Evolutionary conservation across 2,797 vertebrate genomes (phyloP), one percentile per base, ranked within the genome.

Genomic region (Pogoniulus pusillus): DNA sequence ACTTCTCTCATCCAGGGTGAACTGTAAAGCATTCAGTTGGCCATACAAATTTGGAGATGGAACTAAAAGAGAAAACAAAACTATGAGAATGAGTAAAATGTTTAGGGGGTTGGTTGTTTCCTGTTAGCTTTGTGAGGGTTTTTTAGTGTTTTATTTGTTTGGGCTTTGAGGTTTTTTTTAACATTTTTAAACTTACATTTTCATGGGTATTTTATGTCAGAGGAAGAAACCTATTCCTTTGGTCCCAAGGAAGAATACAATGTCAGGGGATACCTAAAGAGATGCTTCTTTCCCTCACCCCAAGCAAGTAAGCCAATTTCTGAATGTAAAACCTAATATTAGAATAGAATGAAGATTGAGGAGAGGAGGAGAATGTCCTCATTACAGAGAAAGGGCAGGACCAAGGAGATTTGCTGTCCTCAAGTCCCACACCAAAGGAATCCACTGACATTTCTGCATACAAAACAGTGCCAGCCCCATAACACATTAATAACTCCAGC

Each of bases 1-100:
- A 97, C 99, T 99, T 95, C 98, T 98, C 35, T 98, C 97, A 96
- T 99, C 99, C 97, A 99, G 95, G 41, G 99, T 98, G 90, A 99
- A 98, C 95, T 99, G 99, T 74, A 99, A 98, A 34, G 99, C 99
- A 82, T 99, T 99, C 93, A 99, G 97, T 96, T 99, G 99, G 82
- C 97, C 98, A 64, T 99, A 99, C 35, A 99, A 98, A 97, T 99
- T 99, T 62, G 99, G 98, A 96, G 98, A 98, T 4, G 99, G 99
- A 96, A 99, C 99, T 99, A 96, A 35, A 91, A 89, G 57, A 94
- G 62, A 93, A 88, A 89, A 94, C n/a, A 41, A 88, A 88, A 89
- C 45, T 3, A 57, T 55, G 12, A 90, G 35, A 76, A 15, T 39
- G 89, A 83, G 15, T 41, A 17, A 35, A 83, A 58, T 16, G 16